Evolutionary conservation across 2,888 invertebrate genomes (phyloP).

Genomic region (Teleogryllus oceanicus): DNA sequence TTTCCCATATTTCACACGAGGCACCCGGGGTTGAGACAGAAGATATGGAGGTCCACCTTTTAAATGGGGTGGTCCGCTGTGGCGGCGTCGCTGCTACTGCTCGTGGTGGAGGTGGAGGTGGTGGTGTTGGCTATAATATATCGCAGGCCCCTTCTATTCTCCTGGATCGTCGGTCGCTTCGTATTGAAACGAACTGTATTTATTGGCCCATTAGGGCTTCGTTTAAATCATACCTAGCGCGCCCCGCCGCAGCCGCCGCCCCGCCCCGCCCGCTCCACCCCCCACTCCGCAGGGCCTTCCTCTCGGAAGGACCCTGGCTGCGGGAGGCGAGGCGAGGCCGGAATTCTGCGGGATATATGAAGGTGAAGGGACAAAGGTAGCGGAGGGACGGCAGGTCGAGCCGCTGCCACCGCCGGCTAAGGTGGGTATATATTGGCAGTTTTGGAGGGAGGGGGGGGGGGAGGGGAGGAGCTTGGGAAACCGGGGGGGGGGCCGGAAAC

Average conservation of each 20-base stretch:
- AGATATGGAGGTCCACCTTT: conserved; percentile 18
- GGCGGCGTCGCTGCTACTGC: not conserved
- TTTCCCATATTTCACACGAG: not conserved
- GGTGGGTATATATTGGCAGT: conserved; percentile 24
- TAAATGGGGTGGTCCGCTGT: conserved; percentile 1
- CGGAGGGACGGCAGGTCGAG: conserved; percentile 24
- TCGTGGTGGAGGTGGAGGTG: not conserved
- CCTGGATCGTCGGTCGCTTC: conserved; percentile 29
- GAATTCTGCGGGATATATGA: not conserved
- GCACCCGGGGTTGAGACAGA: conserved; percentile 1
- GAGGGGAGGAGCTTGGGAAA: not conserved
- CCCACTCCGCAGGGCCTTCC: not conserved
- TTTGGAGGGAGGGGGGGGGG: conserved; percentile 32
- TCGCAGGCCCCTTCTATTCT: conserved; percentile 12
- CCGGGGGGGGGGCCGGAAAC: conserved; percentile 24
- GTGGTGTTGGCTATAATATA: not conserved
- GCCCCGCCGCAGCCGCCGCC: not conserved
- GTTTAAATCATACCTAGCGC: conserved; percentile 53
- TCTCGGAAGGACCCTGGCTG: conserved; percentile 19
- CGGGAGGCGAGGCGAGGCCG: conserved; percentile 25
- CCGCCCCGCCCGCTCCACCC: not conserved
- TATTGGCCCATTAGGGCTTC: conserved; percentile 59
- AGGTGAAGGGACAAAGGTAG: conserved; percentile 22
- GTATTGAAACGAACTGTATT: conserved; percentile 57
- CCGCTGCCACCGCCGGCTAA: conserved; percentile 24